Evolutionary conservation across 1,140 invertebrate genomes (phyloP).

Genomic region (Mercenaria mercenaria): DNA sequence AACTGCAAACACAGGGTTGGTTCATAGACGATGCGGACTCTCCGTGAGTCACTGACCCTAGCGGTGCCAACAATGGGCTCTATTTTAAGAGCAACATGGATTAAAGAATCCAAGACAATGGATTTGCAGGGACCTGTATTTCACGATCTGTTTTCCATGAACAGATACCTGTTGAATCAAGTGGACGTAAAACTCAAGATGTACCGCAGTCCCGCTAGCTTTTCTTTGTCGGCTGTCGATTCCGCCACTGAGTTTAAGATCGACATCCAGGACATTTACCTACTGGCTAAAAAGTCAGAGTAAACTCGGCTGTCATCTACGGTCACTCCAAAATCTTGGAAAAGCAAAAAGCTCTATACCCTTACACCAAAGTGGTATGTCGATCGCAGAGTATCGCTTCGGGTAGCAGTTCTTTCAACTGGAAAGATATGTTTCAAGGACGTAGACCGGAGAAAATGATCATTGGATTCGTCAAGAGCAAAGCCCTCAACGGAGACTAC

Average conservation of each 20-base stretch:
- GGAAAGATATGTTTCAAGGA: conserved; percentile 58
- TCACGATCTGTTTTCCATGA: conserved; percentile 57
- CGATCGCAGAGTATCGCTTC: conserved; percentile 22
- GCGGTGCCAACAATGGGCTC: conserved; percentile 12
- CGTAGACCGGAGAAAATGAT: conserved; percentile 17
- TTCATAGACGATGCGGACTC: not conserved
- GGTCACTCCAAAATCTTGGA: conserved; percentile 31
- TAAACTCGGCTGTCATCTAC: conserved; percentile 22
- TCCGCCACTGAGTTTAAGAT: not conserved
- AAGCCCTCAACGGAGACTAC: conserved; percentile 9
- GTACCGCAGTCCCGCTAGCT: conserved; percentile 16
- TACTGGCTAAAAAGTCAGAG: conserved; percentile 3
- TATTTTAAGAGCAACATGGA: not conserved
- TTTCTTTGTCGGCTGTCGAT: conserved; percentile 10
- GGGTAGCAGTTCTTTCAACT: conserved; percentile 36
- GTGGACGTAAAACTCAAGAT: conserved; percentile 47
- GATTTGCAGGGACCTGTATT: conserved; percentile 1
- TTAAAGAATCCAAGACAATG: not conserved
- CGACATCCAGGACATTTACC: conserved; percentile 34
- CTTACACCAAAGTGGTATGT: conserved; percentile 27
- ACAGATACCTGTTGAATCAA: conserved; percentile 50
- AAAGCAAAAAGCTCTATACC: conserved; percentile 30
- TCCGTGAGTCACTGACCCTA: conserved; percentile 1
- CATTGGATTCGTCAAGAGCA: conserved; percentile 13
- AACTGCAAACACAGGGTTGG: conserved; percentile 12